These are phyloP conservation scores for Nixonia krombeini DNA, from an alignment of 1,140 invertebrate genomes.

Conservation along the genomic window DNA sequence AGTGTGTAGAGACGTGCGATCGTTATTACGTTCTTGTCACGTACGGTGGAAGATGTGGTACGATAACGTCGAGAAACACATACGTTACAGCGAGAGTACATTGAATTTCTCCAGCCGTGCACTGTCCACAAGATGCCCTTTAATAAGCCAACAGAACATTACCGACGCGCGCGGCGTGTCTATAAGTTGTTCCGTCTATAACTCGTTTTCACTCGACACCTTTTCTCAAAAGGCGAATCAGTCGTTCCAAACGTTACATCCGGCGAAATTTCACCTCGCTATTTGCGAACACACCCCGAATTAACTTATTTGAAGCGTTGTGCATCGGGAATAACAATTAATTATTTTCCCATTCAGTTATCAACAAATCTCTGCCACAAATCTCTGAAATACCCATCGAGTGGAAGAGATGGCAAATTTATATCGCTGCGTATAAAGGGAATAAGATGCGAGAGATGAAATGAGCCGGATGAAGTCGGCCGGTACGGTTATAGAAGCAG, in stretches of 20 bases:
- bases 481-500: conserved; percentile 22
- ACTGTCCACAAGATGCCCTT: conserved; percentile 39
- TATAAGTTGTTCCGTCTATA: too few species aligned
- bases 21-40: conserved; percentile 63
- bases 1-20: conserved; percentile 46
- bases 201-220: conserved; percentile 37
- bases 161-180: conserved; percentile 36
- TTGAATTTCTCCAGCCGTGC: conserved; percentile 47
- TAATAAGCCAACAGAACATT: conserved; percentile 43
- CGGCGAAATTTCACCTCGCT: too few species aligned
- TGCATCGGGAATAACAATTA: not conserved
- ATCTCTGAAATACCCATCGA: too few species aligned
- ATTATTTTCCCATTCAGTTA: conserved; percentile 16
- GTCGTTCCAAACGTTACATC: too few species aligned
- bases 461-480: conserved; percentile 28
- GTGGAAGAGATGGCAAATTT: not conserved
- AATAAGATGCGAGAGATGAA: conserved; percentile 25
- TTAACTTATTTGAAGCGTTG: too few species aligned
- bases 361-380: conserved; percentile 10
- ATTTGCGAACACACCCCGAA: too few species aligned
- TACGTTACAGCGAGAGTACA: conserved; percentile 57
- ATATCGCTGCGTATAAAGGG: conserved; percentile 20
- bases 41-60: conserved; percentile 59
- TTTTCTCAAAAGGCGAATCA: conserved; percentile 44
- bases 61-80: conserved; percentile 62